These are phyloP conservation scores for Chrosomus eos DNA, from an alignment of 2,797 vertebrate species.

Conservation along the genomic window DNA sequence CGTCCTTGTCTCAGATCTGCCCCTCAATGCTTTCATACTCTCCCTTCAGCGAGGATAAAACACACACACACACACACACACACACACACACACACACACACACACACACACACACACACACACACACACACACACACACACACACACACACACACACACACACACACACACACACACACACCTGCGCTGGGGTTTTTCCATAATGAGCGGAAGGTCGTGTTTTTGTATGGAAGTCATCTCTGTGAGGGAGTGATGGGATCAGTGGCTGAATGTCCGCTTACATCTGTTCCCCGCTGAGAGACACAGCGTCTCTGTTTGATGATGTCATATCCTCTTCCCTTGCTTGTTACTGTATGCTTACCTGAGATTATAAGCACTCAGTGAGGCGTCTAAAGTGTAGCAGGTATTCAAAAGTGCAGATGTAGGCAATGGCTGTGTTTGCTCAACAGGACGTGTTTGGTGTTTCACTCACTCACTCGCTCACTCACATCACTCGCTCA, in stretches of 20 bases:
- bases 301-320: not conserved
- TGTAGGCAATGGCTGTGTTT: conserved; percentile 4
- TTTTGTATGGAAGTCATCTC: not conserved
- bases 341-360: conserved; percentile 11
- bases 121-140: not conserved
- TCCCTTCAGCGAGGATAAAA: not conserved
- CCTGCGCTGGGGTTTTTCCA: not conserved
- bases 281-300: not conserved
- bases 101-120: not conserved
- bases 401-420: not conserved
- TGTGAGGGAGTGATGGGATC: not conserved
- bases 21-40: not conserved
- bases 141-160: not conserved
- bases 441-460: conserved; percentile 10
- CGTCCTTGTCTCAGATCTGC: conserved; percentile 18
- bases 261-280: conserved; percentile 6
- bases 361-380: too few relatives aligned
- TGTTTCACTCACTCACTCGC: not conserved
- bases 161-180: not conserved
- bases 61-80: not conserved
- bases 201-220: conserved; percentile 1
- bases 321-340: conserved; percentile 4
- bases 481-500: too few relatives aligned
- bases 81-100: not conserved
- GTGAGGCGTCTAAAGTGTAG: too few relatives aligned